Evolutionary conservation across 2,888 invertebrate genomes (phyloP).

Genomic region (Tubiluchus corallicola): DNA sequence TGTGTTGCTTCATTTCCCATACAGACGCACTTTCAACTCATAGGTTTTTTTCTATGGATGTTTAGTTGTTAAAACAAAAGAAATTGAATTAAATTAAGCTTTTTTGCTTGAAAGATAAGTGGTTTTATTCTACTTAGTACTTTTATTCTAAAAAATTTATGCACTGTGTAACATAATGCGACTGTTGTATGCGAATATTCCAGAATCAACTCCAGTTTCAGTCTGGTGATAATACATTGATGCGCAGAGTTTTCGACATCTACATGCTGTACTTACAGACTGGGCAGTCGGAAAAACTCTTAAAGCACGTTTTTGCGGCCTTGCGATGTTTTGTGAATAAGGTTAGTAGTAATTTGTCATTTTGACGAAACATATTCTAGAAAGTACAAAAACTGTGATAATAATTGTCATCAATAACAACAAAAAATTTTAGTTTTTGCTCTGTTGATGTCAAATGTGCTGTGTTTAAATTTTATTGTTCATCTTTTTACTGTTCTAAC

Average conservation of each 20-base stretch:
- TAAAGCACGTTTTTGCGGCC: slow-evolving; percentile 78
- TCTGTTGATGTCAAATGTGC: too few species aligned
- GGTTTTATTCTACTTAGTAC: slow-evolving; percentile 9
- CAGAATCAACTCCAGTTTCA: slow-evolving; percentile 34
- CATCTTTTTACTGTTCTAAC: too few species aligned
- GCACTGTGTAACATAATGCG: too few species aligned
- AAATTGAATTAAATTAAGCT: slow-evolving; percentile 7
- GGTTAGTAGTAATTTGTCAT: too few species aligned
- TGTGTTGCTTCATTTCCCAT: too few species aligned
- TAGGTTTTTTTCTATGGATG: too few species aligned
- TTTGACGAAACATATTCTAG: too few species aligned
- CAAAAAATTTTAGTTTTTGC: too few species aligned
- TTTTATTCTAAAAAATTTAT: slow-evolving; percentile 4
- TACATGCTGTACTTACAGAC: slow-evolving; percentile 67
- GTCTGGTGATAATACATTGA: slow-evolving; percentile 50
- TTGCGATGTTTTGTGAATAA: slow-evolving; percentile 77
- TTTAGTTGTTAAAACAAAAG: neutral
- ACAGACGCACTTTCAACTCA: too few species aligned
- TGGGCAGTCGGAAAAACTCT: slow-evolving; percentile 72
- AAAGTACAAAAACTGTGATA: too few species aligned
- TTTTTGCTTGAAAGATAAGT: slow-evolving; percentile 8
- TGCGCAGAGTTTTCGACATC: slow-evolving; percentile 62
- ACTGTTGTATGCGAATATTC: slow-evolving; percentile 9
- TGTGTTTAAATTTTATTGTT: too few species aligned
- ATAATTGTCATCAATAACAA: too few species aligned